A percentile compares a stretch with the other conserved stretches of the same genome.
Conservation (phyloP, 2,888 invertebrate species). For the Cheilosia pagana region DNA sequence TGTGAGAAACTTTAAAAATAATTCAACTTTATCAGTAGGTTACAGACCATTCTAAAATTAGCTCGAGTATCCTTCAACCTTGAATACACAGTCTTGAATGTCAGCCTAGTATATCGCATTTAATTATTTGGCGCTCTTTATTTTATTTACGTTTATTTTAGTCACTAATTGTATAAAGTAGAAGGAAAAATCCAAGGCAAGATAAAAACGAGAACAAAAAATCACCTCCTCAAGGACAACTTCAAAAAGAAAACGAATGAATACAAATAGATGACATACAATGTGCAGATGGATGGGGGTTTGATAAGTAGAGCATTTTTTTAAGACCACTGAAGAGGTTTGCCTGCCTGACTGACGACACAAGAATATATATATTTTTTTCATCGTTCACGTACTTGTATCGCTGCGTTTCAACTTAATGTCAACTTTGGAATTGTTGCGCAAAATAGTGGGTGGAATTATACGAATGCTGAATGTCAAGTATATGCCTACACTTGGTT, state of each 20-base stretch:
- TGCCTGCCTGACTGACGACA: constrained; percentile 38
- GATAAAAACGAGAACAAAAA: constrained; percentile 24
- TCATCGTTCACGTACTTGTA: no score
- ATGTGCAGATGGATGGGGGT: constrained; percentile 1
- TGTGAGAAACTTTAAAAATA: no score
- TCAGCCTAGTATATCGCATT: no score
- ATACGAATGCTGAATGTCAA: constrained; percentile 58
- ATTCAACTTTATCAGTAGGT: no score
- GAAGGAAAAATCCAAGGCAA: not conserved
- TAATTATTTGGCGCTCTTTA: no score
- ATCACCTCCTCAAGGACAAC: constrained; percentile 26
- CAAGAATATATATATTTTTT: not conserved
- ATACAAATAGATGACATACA: constrained; percentile 48
- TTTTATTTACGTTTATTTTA: not conserved
- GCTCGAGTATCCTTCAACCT: no score
- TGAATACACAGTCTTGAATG: no score
- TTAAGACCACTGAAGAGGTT: constrained; percentile 27
- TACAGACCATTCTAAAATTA: no score
- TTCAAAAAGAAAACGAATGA: constrained; percentile 50
- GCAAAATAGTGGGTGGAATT: constrained; percentile 17
- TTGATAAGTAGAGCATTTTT: constrained; percentile 47
- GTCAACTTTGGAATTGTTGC: constrained; percentile 6
- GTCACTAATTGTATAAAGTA: not conserved
- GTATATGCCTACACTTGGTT: constrained; percentile 19
- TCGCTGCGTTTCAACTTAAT: constrained; percentile 13